Evolutionary conservation across 1,140 invertebrate genomes (phyloP).

Genomic region (Leptonema lineaticorne): DNA sequence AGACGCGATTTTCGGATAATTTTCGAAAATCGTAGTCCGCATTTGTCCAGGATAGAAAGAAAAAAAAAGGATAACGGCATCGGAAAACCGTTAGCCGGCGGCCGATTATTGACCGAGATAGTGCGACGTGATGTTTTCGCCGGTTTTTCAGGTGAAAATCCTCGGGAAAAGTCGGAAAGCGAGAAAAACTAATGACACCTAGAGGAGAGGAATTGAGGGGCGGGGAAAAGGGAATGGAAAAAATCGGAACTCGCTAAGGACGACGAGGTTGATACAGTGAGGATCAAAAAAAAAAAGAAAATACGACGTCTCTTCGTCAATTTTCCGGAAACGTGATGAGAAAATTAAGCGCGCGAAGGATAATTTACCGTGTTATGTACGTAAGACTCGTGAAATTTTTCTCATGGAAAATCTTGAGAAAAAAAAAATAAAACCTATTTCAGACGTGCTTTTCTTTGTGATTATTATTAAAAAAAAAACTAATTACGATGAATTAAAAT

Average conservation of each 20-base stretch:
- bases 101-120: neutral
- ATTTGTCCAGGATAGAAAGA: neutral
- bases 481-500: too few species aligned
- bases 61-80: neutral
- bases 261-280: too few species aligned
- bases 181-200: neutral
- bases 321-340: neutral
- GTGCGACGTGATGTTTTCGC: conserved; percentile 4
- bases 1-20: neutral
- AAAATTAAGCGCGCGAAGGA: too few species aligned
- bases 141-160: neutral
- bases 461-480: too few species aligned
- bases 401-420: too few species aligned
- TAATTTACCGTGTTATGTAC: too few species aligned
- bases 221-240: neutral
- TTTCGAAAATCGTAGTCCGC: neutral
- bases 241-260: too few species aligned
- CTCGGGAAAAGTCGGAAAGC: neutral
- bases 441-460: too few species aligned
- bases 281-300: too few species aligned
- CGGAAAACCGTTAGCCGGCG: conserved; percentile 1
- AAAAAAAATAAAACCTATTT: too few species aligned
- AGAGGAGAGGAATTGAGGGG: neutral
- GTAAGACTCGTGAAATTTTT: too few species aligned
- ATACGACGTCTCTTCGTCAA: neutral